These are phyloP conservation scores for Tauraco erythrolophus DNA, from an alignment of 2,113 vertebrate genomes.

Conservation along the genomic window DNA sequence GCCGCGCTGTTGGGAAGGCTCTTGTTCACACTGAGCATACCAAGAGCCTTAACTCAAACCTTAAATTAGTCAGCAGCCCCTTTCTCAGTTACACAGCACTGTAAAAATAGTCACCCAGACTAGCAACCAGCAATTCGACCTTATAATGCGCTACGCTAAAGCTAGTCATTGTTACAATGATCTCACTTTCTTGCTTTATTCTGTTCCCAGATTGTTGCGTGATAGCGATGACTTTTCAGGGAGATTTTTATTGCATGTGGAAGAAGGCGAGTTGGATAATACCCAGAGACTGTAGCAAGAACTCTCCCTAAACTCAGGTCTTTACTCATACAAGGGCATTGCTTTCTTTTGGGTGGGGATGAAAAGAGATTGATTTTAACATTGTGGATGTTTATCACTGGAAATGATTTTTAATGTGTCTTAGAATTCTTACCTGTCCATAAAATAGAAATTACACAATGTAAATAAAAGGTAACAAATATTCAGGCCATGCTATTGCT, in stretches of 20 bases:
- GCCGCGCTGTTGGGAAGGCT: background rate
- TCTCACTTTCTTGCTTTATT: background rate
- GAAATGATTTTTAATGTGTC: background rate
- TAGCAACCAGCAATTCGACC: slow-evolving; percentile 48
- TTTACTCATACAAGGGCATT: background rate
- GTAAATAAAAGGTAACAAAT: slow-evolving; percentile 39
- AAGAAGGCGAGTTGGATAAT: background rate
- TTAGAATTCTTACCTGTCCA: background rate
- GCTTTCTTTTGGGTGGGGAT: background rate
- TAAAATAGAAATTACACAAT: background rate
- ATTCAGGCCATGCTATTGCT: background rate
- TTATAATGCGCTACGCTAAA: slow-evolving; percentile 1
- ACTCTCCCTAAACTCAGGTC: background rate
- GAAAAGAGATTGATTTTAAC: background rate
- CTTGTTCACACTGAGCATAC: background rate
- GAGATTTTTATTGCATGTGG: background rate
- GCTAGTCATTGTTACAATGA: background rate
- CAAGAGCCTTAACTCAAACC: slow-evolving; percentile 41
- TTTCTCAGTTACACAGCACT: slow-evolving; percentile 54
- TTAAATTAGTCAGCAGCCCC: slow-evolving; percentile 42
- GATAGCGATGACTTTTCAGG: background rate
- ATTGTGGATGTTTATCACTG: background rate
- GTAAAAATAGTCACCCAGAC: slow-evolving; percentile 51
- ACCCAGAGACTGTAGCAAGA: background rate
- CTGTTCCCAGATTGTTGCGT: background rate